Conservation (phyloP, 2,888 invertebrate genomes). For the Ypsolopha sequella region DNA sequence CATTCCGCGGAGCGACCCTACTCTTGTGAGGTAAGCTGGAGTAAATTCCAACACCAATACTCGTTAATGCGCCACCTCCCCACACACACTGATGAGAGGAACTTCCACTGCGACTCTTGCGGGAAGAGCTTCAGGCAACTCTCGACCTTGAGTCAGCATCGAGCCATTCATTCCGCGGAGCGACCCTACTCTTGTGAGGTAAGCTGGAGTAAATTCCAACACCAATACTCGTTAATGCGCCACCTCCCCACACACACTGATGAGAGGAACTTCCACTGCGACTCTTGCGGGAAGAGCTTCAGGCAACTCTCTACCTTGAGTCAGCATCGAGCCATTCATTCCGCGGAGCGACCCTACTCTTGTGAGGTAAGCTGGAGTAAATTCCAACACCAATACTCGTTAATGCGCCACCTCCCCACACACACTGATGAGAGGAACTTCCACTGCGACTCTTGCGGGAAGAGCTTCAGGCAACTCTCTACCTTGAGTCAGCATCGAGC, state of each 20-base stretch:
- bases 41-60: conserved; percentile 80
- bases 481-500: conserved; percentile 82
- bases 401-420: conserved; percentile 81
- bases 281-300: conserved; percentile 80
- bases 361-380: conserved; percentile 70
- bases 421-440: conserved; percentile 84
- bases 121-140: conserved; percentile 82
- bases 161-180: conserved; percentile 83
- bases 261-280: conserved; percentile 81
- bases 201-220: conserved; percentile 69
- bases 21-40: conserved; percentile 69
- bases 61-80: conserved; percentile 82
- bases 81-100: conserved; percentile 82
- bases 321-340: conserved; percentile 84
- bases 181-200: conserved; percentile 80
- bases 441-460: conserved; percentile 79
- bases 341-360: conserved; percentile 78
- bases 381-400: conserved; percentile 81
- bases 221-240: conserved; percentile 81
- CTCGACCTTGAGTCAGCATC: conserved; percentile 81
- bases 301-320: conserved; percentile 81
- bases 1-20: conserved; percentile 82
- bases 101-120: conserved; percentile 80
- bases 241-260: conserved; percentile 84
- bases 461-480: conserved; percentile 81